A percentile compares a stretch with the other conserved stretches of the same genome.
These are phyloP conservation scores for Petrocephalus zakoni DNA, from an alignment of 2,113 vertebrate species.

Conservation along the genomic window DNA sequence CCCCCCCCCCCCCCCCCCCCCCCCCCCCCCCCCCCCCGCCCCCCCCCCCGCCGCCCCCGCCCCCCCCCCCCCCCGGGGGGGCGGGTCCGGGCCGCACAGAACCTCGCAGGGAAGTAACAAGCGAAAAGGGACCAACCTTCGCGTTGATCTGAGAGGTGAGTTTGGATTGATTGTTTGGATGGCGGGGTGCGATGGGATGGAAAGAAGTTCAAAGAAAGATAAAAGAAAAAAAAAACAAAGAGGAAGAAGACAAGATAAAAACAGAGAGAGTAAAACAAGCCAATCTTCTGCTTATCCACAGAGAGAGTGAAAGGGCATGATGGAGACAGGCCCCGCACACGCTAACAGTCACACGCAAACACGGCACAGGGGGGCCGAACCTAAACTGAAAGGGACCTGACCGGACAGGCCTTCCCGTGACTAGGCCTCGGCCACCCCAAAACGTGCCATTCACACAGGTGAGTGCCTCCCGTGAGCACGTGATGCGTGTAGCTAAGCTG, in stretches of 20 bases:
- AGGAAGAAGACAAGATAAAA: slow-evolving; percentile 90
- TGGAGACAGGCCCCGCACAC: slow-evolving; percentile 25
- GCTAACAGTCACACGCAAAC: background rate
- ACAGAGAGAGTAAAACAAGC: slow-evolving; percentile 99
- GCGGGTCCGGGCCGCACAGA: slow-evolving; percentile 70
- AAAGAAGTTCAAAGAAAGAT: slow-evolving; percentile 73
- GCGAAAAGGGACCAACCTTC: slow-evolving; percentile 98
- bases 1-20: too few relatives aligned
- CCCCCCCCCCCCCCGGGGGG: too few relatives aligned
- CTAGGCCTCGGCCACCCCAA: background rate
- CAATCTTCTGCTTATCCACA: slow-evolving; percentile 83
- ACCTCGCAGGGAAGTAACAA: slow-evolving; percentile 71
- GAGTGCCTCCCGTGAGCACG: background rate
- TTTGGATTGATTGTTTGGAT: slow-evolving; percentile 81
- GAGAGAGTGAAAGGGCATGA: slow-evolving; percentile 52
- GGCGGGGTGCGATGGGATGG: slow-evolving; percentile 89
- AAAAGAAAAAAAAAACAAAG: slow-evolving; percentile 79
- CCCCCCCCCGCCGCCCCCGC: too few relatives aligned
- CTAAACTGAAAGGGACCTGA: slow-evolving; percentile 20
- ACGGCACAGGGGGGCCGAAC: background rate
- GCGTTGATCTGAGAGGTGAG: slow-evolving; percentile 98
- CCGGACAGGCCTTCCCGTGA: slow-evolving; percentile 37
- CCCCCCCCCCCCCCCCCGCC: too few relatives aligned
- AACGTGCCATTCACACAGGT: background rate
- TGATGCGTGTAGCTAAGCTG: background rate